Base-by-base conservation (phyloP, 1,140 invertebrate genomes). In the Diabrotica virgifera region DNA sequence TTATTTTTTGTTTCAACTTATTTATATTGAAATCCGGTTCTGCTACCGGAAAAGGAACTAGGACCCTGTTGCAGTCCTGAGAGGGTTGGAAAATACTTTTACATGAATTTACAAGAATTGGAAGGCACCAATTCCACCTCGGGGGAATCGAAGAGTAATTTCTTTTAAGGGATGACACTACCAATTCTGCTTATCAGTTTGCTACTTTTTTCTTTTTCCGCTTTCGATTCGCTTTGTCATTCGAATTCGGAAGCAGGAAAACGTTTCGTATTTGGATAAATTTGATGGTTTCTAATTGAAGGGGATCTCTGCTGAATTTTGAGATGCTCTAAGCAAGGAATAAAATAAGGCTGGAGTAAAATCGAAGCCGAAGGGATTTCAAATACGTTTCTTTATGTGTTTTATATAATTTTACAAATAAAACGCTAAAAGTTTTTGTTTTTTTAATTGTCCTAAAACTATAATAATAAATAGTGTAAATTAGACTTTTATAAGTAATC, bases 101-200 rank as follows among this genome's bases (percentile, higher is more conserved):
- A 38, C 60, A 54, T 24, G 60, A 62, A 62, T 62, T 62, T 62
- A 62, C 60, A 62, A 54, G 60, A 62, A 62, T 62, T 62, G 60
- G 60, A 62, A 62, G 60, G 52, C 60, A 62, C 60, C 60, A 62
- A 62, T 62, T 62, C 36, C 60, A 62, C 60, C 60, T 62, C 60
- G 60, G 52, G 60, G 60, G 60, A 62, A 62, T 62, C 60, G 60
- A 62, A 62, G 51, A 62, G 52, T 54, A 62, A 62, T 62, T 62
- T 62, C 51, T 62, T 62, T 55, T 36, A 37, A 62, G 60, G 60
- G 52, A 62, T 62, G 60, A 62, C 60, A 62, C 60, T 62, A 62
- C 60, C 60, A 62, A 62, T 62, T 62, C 52, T 62, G 35, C 60
- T 62, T 62, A 62, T 62, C 60, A 62, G 60, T 62, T 62, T 62